These are phyloP conservation scores for Isotomurus palustris DNA, from an alignment of 2,888 invertebrate genomes.

Conservation along the genomic window DNA sequence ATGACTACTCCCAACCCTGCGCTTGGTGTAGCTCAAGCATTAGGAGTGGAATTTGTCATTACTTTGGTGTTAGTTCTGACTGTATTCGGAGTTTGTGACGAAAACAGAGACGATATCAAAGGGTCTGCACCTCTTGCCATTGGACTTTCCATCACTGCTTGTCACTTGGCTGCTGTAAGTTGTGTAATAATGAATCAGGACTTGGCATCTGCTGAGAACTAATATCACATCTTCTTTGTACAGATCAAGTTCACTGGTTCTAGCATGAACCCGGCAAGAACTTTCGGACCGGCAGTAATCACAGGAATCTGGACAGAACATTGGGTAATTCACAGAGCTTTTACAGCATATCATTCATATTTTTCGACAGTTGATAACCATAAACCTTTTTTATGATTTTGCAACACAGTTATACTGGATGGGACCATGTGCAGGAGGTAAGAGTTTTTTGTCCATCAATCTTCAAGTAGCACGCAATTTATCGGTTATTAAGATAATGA, in stretches of 20 bases:
- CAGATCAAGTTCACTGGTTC: conserved; percentile 44
- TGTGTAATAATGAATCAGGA: neutral
- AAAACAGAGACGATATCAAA: conserved; percentile 71
- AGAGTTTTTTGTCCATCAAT: neutral
- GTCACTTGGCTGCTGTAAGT: conserved; percentile 80
- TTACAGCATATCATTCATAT: no score
- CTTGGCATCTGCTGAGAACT: neutral
- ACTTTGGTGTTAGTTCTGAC: conserved; percentile 81
- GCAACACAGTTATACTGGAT: conserved; percentile 40
- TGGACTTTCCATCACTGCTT: conserved; percentile 77
- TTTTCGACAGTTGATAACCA: no score
- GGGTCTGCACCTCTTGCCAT: conserved; percentile 80
- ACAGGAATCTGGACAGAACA: conserved; percentile 42
- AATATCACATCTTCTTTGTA: neutral
- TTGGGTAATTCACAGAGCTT: conserved; percentile 32
- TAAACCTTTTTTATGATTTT: conserved; percentile 6
- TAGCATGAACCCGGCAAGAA: conserved; percentile 44
- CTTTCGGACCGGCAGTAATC: conserved; percentile 43
- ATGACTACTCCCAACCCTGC: conserved; percentile 61
- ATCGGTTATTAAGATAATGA: neutral
- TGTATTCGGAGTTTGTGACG: conserved; percentile 82
- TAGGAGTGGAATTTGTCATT: conserved; percentile 76
- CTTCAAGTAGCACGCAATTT: neutral
- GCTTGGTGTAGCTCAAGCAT: conserved; percentile 67
- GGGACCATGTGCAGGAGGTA: conserved; percentile 41